phyloP scores from a whole-genome alignment of 2,888 invertebrate species.

The Luperina testacea region DNA sequence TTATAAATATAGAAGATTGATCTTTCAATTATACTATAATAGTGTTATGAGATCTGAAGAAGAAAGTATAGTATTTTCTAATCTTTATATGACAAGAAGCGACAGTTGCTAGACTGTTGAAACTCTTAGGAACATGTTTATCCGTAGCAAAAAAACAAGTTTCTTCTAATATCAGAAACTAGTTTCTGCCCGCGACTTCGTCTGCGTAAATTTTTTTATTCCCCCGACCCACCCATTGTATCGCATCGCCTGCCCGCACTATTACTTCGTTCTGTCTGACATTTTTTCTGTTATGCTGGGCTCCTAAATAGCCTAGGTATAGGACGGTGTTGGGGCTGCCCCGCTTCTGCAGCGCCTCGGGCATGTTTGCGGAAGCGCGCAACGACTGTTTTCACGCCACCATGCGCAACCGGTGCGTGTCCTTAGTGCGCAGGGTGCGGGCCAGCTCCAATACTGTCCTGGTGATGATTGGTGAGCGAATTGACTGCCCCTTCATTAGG shows the following conservation, averaged over 20 bases:
- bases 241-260: not conserved
- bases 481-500: too few species aligned
- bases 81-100: conserved; percentile 8
- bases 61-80: not conserved
- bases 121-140: not conserved
- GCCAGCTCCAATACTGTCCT: too few species aligned
- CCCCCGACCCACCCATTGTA: too few species aligned
- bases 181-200: not conserved
- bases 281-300: too few species aligned
- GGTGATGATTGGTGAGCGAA: too few species aligned
- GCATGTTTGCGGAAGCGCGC: too few species aligned
- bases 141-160: not conserved
- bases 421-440: too few species aligned
- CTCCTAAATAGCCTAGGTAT: too few species aligned
- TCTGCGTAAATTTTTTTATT: not conserved
- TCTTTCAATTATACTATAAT: conserved; percentile 29
- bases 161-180: not conserved
- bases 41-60: conserved; percentile 7
- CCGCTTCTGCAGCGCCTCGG: too few species aligned
- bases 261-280: not conserved
- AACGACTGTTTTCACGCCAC: too few species aligned
- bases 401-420: too few species aligned
- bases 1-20: conserved; percentile 38
- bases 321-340: too few species aligned
- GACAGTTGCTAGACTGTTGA: not conserved